Base-by-base conservation (phyloP, 2,888 invertebrate species). In the Apodemia duryi region DNA sequence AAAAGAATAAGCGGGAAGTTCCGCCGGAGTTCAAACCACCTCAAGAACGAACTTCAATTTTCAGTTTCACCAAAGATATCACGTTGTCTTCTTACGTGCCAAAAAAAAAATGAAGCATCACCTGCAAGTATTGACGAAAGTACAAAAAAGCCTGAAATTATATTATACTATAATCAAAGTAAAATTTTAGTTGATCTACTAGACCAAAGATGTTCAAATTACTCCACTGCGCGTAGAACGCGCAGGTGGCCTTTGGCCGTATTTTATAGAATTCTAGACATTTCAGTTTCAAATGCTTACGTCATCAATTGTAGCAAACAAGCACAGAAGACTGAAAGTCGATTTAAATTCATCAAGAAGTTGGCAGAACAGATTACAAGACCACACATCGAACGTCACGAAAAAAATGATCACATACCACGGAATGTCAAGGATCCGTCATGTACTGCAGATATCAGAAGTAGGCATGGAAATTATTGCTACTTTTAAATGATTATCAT, bases 21-120 rank as follows among this genome's bases (percentile, higher is more conserved):
- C 65, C 67, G 10, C 41, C 57, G 9, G 28, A 65, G 63, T 67
- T 67, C 60, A 21, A 61, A 7, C 65, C 65, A 6, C 41, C 11
- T 49, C 60, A 61, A 38, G 28, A 66, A 32, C 60, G 66, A 13
- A 61, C 66, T 38, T 63, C 63, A 7, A 28, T 54, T 21, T 62
- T 46, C n/a, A 38, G 61, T 35, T 61, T 61, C n/a, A 61, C 61
- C n/a, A 61, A 61, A 61, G 61, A 61, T 61, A 60, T 32, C 32
- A 1, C 32, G 1, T 32, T 32, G 32, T 60, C 54, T 54, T 54
- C 54, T 7, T 54, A 54, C 54, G 57, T 57, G 4, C 57, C 57
- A 57, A 57, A 57, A 57, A 11, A 28, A 21, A 28, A 57, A 57
- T 29, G 21, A 57, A 29, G 21, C 57, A 57, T 57, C 28, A 57